phyloP scores from a whole-genome alignment of 2,113 vertebrate genomes.

The Ceyx margarethae region DNA sequence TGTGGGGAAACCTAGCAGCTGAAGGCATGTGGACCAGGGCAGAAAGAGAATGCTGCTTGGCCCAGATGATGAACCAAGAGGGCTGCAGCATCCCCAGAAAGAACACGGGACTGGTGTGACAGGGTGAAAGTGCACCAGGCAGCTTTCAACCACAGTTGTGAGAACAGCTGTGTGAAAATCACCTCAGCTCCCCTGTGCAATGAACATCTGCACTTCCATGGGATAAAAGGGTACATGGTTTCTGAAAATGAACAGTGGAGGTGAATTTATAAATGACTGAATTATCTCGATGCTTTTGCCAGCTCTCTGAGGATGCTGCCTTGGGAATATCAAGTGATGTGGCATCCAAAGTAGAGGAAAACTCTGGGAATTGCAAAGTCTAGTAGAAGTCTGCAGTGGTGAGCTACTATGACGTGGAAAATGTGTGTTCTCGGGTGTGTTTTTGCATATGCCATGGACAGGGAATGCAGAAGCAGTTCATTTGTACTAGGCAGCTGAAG shows the following conservation, averaged over 20 bases:
- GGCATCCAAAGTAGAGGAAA: not conserved
- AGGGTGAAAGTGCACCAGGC: not conserved
- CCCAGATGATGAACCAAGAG: not conserved
- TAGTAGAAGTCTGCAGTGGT: not conserved
- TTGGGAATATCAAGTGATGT: not conserved
- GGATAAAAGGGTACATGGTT: not conserved
- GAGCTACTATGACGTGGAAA: not conserved
- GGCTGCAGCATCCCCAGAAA: not conserved
- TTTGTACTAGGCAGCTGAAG: not conserved
- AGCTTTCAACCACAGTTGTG: not conserved
- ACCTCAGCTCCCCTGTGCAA: not conserved
- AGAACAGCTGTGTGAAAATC: not conserved
- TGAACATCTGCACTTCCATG: fast-evolving
- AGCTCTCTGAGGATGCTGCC: not conserved
- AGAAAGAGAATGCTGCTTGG: not conserved
- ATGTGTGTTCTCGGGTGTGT: not conserved
- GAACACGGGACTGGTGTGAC: not conserved
- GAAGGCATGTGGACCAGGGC: not conserved
- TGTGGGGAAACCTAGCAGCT: not conserved
- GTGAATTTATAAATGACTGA: not conserved
- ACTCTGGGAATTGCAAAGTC: not conserved
- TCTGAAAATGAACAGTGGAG: not conserved
- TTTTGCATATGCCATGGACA: not conserved
- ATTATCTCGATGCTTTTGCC: not conserved
- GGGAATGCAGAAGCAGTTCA: not conserved